Evolutionary conservation across 1,140 invertebrate genomes (phyloP).

Genomic region (Spodoptera frugiperda): DNA sequence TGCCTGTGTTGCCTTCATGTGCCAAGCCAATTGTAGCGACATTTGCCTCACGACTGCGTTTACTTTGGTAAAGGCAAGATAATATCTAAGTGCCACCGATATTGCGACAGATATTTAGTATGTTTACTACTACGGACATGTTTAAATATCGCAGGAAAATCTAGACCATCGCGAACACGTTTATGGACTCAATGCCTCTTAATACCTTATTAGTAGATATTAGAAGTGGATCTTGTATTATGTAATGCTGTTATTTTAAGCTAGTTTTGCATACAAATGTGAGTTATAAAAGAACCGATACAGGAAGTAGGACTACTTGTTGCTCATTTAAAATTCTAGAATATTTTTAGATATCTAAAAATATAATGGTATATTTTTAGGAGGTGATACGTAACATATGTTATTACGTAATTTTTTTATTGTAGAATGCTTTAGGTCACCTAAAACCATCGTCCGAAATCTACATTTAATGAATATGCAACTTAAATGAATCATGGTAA

Average conservation of each 20-base stretch:
- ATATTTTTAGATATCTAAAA: no score
- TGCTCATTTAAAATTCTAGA: no score
- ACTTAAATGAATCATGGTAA: not conserved
- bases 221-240: not conserved
- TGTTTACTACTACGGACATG: not conserved
- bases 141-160: not conserved
- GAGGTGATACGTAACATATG: no score
- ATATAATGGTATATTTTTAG: no score
- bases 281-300: not conserved
- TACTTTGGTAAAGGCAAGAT: slow-evolving; percentile 26
- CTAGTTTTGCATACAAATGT: not conserved
- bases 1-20: not conserved
- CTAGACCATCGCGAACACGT: not conserved
- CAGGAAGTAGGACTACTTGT: no score
- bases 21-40: slow-evolving; percentile 6
- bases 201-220: not conserved
- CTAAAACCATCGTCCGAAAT: no score
- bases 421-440: no score
- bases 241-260: not conserved
- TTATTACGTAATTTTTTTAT: no score
- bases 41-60: slow-evolving; percentile 31
- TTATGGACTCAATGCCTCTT: not conserved
- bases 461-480: no score
- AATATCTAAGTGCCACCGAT: slow-evolving; percentile 27
- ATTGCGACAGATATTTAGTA: not conserved